Conservation (phyloP, 1,140 invertebrate genomes). For the Apis dorsata region DNA sequence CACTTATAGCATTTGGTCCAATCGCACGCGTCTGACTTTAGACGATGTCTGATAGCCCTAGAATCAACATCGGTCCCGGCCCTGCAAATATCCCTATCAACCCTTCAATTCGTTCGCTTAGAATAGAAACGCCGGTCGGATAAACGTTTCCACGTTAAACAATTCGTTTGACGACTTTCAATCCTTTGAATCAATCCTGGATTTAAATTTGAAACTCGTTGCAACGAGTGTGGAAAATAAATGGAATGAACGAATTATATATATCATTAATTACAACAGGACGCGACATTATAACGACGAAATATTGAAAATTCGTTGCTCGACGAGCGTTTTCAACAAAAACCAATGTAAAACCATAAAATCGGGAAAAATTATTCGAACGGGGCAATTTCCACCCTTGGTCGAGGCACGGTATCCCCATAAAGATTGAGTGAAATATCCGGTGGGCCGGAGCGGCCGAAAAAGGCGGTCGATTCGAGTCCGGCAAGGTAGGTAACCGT, state of each 20-base stretch:
- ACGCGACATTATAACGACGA: neutral
- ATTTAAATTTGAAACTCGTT: neutral
- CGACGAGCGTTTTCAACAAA: too few relatives aligned
- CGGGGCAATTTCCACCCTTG: too few relatives aligned
- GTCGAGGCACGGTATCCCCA: too few relatives aligned
- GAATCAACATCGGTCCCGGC: conserved; percentile 58
- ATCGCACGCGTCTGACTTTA: conserved; percentile 68
- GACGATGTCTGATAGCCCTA: conserved; percentile 64
- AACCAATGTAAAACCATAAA: too few relatives aligned
- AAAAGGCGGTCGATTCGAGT: conserved; percentile 2
- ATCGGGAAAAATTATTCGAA: too few relatives aligned
- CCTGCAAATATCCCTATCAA: conserved; percentile 49
- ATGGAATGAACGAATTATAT: neutral
- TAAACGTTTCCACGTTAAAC: neutral
- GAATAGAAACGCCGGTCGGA: neutral
- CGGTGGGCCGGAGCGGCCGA: neutral
- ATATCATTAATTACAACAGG: too few relatives aligned
- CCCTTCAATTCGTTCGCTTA: neutral
- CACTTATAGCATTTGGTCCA: conserved; percentile 71
- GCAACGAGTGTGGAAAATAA: neutral
- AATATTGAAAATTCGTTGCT: too few relatives aligned
- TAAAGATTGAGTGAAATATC: neutral
- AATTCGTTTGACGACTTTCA: neutral
- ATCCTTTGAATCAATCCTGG: too few relatives aligned
- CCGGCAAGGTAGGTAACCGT: neutral